Base-by-base conservation (phyloP, 2,797 vertebrate species). In the Decapterus maruadsi region DNA sequence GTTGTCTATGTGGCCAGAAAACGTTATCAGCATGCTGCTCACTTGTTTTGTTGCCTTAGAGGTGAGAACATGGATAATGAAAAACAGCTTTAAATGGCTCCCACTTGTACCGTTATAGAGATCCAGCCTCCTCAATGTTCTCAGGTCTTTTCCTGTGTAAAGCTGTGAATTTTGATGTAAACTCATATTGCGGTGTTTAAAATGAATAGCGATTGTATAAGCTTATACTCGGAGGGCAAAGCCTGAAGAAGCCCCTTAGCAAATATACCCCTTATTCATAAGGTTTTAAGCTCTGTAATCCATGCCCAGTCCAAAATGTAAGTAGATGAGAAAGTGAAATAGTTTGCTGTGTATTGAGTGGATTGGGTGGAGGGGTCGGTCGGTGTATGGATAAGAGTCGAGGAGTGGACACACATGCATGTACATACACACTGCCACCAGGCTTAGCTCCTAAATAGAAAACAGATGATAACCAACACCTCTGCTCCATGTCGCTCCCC, bases 391-490 rank as follows among this genome's bases (percentile, higher is more conserved):
- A 75, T 78, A 70, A 86, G 68, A 78, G 73, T 31, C 4, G 31
- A 6, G 31, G 72, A 69, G 40, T 56, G 26, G 77, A 81, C 58
- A 60, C 50, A 68, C 69, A 75, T 34, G n/a, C 31, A 82, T 48
- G 69, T 20, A 59, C 0, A 0, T 36, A 65, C 51, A 65, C 51
- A 67, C 53, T 29, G 6, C 78, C 53, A 67, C 22, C 1, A 1
- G 67, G 59, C 55, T 80, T 26, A 63, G 46, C 63, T 64, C 69
- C 55, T 69, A 82, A 79, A 87, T 81, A 81, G 72, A 84, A 85
- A 85, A 78, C 64, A 70, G 63, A 74, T 78, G 59, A 90, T 89
- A 85, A 83, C 53, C 10, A 82, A 84, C 78, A 87, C 77, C 83
- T 82, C 72, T 82, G 63, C 68, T 86, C 62, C 60, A 63, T 71